Conservation (phyloP, 1,140 invertebrate genomes). For the Centruroides sculpturatus region DNA sequence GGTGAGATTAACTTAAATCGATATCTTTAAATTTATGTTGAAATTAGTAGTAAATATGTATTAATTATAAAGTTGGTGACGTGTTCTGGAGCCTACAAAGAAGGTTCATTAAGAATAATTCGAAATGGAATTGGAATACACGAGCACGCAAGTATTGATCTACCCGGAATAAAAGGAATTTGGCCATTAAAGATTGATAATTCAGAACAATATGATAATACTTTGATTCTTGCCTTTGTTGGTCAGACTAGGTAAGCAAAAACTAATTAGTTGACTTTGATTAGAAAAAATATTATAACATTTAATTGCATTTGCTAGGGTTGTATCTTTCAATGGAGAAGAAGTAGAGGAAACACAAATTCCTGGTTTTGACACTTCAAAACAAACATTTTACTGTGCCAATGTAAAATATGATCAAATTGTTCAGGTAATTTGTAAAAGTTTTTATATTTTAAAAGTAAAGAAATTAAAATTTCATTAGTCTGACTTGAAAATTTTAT, state of each 20-base stretch:
- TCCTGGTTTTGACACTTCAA: constrained; percentile 67
- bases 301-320: constrained; percentile 32
- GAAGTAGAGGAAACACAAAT: constrained; percentile 93
- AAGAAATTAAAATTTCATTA: constrained; percentile 13
- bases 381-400: constrained; percentile 83
- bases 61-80: constrained; percentile 59
- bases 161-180: constrained; percentile 93
- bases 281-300: too few relatives aligned
- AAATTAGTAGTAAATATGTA: not conserved
- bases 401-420: constrained; percentile 72
- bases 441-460: not conserved
- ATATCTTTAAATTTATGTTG: constrained; percentile 1
- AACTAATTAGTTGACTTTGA: too few relatives aligned
- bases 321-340: constrained; percentile 75
- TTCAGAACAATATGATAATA: constrained; percentile 56
- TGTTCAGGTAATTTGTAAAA: constrained; percentile 24
- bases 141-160: constrained; percentile 92
- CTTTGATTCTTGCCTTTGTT: constrained; percentile 82
- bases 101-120: constrained; percentile 92
- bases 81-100: constrained; percentile 92
- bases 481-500: not conserved
- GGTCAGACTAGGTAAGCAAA: constrained; percentile 59
- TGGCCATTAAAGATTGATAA: constrained; percentile 73
- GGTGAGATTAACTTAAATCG: constrained; percentile 17
- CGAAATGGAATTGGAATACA: constrained; percentile 95